Conservation (phyloP, 2,888 invertebrate species). For the Diarsia brunnea region DNA sequence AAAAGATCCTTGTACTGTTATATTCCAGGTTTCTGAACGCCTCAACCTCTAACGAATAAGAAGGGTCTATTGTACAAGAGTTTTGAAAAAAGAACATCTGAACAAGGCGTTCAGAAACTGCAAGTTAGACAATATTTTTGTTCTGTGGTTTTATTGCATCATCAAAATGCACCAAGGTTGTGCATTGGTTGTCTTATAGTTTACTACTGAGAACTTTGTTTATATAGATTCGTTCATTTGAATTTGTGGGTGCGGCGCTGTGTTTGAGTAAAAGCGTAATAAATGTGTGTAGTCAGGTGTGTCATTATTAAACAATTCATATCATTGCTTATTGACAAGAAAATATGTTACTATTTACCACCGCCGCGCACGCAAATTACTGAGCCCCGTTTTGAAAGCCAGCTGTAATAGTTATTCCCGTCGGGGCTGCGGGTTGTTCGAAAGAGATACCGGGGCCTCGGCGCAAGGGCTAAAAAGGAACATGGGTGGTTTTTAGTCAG, state of each 20-base stretch:
- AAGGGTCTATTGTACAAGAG: not conserved
- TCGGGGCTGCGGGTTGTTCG: too few species aligned
- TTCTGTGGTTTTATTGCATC: slow-evolving; percentile 32
- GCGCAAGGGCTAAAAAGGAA: too few species aligned
- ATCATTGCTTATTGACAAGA: slow-evolving; percentile 2
- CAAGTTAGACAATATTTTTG: slow-evolving; percentile 2
- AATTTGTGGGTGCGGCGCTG: slow-evolving; percentile 1
- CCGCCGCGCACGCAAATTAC: not conserved
- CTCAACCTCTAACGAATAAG: too few species aligned
- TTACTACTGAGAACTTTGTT: slow-evolving; percentile 2
- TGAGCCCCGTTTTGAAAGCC: not conserved
- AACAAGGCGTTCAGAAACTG: not conserved
- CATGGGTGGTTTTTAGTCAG: too few species aligned
- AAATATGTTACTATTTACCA: not conserved
- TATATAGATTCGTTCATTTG: slow-evolving; percentile 11
- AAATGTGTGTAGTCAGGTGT: not conserved
- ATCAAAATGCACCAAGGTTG: slow-evolving; percentile 36
- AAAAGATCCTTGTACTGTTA: slow-evolving; percentile 2
- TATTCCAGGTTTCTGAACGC: slow-evolving; percentile 19
- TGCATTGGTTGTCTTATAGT: slow-evolving; percentile 29
- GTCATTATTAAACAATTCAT: not conserved
- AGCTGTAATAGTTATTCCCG: too few species aligned
- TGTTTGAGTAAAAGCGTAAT: not conserved
- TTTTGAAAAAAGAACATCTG: slow-evolving; percentile 22
- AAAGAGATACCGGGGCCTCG: too few species aligned